Base-by-base conservation (phyloP, 2,888 invertebrate species). In the Athalia rosae region DNA sequence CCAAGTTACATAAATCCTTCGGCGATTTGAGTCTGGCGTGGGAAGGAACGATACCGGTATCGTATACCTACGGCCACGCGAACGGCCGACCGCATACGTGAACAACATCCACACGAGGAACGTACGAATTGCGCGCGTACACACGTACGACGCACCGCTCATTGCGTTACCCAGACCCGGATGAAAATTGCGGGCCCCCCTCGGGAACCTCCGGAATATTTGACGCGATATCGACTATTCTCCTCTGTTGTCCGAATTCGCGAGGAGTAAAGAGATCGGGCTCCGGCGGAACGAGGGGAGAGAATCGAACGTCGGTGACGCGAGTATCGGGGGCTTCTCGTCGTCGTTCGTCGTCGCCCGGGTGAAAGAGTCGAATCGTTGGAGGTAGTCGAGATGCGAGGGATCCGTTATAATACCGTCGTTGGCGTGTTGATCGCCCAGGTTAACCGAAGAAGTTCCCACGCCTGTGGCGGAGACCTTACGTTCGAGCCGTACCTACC, bases 361-460 rank as follows among this genome's bases (percentile, higher is more conserved):
- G 50, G 67, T 67, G 67, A 67, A 71, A 71, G 71, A 58, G 58
- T 71, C 15, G 71, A 71, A 58, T 71, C 71, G 71, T 71, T 50
- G 56, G 45, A 71, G 71, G n/a, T 58, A 7, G 28, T 28, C 28
- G 71, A 56, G 58, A 71, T 71, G 58, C 71, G 71, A 71, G 58
- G 58, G 71, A 71, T 71, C 56, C 58, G 71, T 71, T 71, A 56
- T 45, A 71, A n/a, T 9, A 45, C 56, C 56, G 71, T 53, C 9
- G 53, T 7, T 53, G 53, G 9, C 56, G 58, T 58, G 28, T 45
- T 63, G 71, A 71, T 71, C 71, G 58, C 43, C 71, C 45, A 71
- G 71, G 71, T 71, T 71, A 71, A 71, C 71, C 56, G 71, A 53
- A 71, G 56, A 45, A 71, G 71, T 71, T 71, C 71, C 71, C 71